A percentile compares a stretch with the other conserved stretches of the same genome.
Evolutionary conservation across 2,797 vertebrate species (phyloP).

Genomic region (Phrynocephalus forsythii): DNA sequence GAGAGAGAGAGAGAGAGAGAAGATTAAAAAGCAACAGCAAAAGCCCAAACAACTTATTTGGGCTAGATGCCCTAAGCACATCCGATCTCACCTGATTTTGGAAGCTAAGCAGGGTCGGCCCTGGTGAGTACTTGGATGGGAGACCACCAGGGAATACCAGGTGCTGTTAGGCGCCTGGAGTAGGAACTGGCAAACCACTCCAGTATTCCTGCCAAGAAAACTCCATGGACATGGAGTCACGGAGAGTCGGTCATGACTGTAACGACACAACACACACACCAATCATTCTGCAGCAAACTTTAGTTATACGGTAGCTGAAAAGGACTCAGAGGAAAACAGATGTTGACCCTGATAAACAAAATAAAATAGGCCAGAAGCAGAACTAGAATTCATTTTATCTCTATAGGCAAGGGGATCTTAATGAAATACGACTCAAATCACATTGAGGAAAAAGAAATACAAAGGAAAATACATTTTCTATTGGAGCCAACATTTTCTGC

Average conservation of each 20-base stretch:
- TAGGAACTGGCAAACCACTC: too few species aligned
- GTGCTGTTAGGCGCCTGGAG: too few species aligned
- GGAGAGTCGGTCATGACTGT: too few species aligned
- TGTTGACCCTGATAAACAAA: constrained; percentile 69
- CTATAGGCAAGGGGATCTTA: constrained; percentile 45
- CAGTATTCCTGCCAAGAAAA: too few species aligned
- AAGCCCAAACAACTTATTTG: background rate
- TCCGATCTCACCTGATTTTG: too few species aligned
- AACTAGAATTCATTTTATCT: constrained; percentile 41
- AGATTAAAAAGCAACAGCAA: background rate
- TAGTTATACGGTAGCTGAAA: constrained; percentile 46
- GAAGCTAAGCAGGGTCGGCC: too few species aligned
- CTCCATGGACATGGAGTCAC: too few species aligned
- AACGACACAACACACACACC: too few species aligned
- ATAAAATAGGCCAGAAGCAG: constrained; percentile 65
- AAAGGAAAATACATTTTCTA: constrained; percentile 47
- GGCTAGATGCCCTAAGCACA: too few species aligned
- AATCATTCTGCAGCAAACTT: background rate
- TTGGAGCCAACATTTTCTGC: constrained; percentile 30
- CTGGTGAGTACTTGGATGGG: too few species aligned
- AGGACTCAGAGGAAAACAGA: constrained; percentile 68
- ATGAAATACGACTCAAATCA: constrained; percentile 59
- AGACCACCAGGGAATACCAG: too few species aligned
- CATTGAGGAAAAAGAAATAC: constrained; percentile 51
- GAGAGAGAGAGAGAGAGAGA: background rate